A percentile compares a stretch with the other conserved stretches of the same genome.
phyloP scores from a whole-genome alignment of 1,140 invertebrate genomes.

The Drosophila truncata region DNA sequence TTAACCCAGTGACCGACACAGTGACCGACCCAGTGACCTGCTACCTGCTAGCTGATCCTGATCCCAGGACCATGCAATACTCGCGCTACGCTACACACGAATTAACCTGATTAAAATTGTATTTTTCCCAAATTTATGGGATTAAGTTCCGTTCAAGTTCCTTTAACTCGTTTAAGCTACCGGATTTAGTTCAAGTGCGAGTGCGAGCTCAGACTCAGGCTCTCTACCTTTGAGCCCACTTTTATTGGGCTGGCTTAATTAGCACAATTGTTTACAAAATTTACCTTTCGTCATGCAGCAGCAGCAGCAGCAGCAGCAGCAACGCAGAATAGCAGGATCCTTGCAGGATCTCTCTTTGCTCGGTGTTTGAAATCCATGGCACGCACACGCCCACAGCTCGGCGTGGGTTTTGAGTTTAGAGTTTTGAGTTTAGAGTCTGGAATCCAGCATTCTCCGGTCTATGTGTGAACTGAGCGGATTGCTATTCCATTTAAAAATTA shows the following conservation, averaged over 20 bases:
- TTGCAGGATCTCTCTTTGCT: not conserved
- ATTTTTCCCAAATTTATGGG: conserved; percentile 85
- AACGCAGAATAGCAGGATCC: not conserved
- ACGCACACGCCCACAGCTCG: conserved; percentile 78
- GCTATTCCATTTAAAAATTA: conserved; percentile 83
- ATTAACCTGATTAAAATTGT: conserved; percentile 85
- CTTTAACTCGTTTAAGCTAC: conserved; percentile 85
- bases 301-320: conserved; percentile 44
- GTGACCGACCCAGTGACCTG: conserved; percentile 5
- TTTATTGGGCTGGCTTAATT: conserved; percentile 84
- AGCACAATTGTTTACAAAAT: conserved; percentile 85
- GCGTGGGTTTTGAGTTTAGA: conserved; percentile 24
- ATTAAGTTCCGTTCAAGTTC: conserved; percentile 85
- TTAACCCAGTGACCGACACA: not conserved
- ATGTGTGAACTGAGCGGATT: conserved; percentile 56
- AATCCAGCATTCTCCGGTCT: conserved; percentile 8
- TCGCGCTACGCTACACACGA: conserved; percentile 69
- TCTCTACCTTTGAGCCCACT: conserved; percentile 66
- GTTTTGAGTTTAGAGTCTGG: not conserved
- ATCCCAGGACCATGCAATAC: conserved; percentile 51
- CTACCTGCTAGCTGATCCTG: conserved; percentile 43
- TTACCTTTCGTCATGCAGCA: conserved; percentile 80
- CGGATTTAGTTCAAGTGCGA: conserved; percentile 82
- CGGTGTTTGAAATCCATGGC: conserved; percentile 57
- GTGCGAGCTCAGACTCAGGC: conserved; percentile 1